These are phyloP conservation scores for Octodonta nipae DNA, from an alignment of 2,888 invertebrate species.

Conservation along the genomic window DNA sequence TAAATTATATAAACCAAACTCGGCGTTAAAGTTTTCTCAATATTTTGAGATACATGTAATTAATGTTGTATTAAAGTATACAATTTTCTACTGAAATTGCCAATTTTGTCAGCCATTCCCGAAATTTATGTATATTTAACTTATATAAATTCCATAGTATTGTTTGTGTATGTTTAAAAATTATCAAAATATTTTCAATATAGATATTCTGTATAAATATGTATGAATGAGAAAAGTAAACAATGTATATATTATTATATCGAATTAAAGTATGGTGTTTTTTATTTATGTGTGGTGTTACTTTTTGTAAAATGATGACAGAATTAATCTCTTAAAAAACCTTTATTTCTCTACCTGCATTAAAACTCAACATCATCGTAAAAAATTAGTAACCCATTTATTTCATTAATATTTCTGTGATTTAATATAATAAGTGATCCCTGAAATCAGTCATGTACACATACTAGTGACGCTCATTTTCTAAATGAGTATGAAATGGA, in stretches of 20 bases:
- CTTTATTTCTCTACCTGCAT: slow-evolving; percentile 22
- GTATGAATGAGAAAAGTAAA: slow-evolving; percentile 25
- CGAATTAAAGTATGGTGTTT: slow-evolving; percentile 22
- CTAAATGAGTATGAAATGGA: no score
- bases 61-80: no score
- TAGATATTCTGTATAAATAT: slow-evolving; percentile 25
- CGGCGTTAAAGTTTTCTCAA: no score
- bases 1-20: no score
- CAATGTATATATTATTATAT: slow-evolving; percentile 20
- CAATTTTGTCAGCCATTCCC: no score
- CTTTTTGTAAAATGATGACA: slow-evolving; percentile 23
- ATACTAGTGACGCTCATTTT: no score
- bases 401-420: no score
- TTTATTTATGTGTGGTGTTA: slow-evolving; percentile 21
- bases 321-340: slow-evolving; percentile 13
- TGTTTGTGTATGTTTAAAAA: slow-evolving; percentile 32
- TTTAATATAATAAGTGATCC: no score
- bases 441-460: no score
- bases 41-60: no score
- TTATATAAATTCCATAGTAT: slow-evolving; percentile 24
- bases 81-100: no score
- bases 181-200: slow-evolving; percentile 36
- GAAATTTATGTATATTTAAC: slow-evolving; percentile 14
- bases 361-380: slow-evolving; percentile 6
- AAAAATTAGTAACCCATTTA: no score